Conservation (phyloP, 2,888 invertebrate genomes). For the Plutella xylostella region DNA sequence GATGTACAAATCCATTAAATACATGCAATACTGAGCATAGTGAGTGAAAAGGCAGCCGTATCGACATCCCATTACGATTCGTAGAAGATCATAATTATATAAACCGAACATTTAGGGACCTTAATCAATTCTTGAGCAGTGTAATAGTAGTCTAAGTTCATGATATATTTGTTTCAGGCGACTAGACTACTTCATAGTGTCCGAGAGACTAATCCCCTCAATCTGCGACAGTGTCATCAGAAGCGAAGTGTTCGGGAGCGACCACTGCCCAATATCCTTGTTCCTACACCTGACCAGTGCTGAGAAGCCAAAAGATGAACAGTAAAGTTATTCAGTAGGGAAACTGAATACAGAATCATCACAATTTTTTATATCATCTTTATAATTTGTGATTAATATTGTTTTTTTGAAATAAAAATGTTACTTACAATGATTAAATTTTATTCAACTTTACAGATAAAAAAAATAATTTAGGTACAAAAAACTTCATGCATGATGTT, state of each 20-base stretch:
- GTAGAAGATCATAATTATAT: too few relatives aligned
- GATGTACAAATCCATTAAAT: too few relatives aligned
- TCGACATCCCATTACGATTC: too few relatives aligned
- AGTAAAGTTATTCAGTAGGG: too few relatives aligned
- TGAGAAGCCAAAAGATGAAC: slow-evolving; percentile 57
- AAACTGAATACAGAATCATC: neutral
- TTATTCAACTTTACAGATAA: too few relatives aligned
- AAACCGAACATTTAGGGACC: neutral
- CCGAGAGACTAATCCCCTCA: slow-evolving; percentile 79
- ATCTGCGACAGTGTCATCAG: slow-evolving; percentile 90
- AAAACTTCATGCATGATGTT: too few relatives aligned
- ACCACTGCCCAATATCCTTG: slow-evolving; percentile 94
- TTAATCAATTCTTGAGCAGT: neutral
- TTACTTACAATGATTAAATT: neutral
- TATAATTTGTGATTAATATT: neutral
- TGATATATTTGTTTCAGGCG: slow-evolving; percentile 76
- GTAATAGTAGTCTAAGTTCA: neutral
- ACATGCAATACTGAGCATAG: too few relatives aligned
- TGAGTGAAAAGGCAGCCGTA: too few relatives aligned
- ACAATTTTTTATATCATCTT: neutral
- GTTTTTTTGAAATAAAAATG: neutral
- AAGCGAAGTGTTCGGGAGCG: slow-evolving; percentile 87
- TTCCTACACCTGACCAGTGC: slow-evolving; percentile 71
- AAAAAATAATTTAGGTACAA: too few relatives aligned
- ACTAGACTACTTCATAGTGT: slow-evolving; percentile 94